Evolutionary conservation across 2,113 vertebrate species (phyloP), one percentile per base, ranked within the genome.

Genomic region (Syrrhaptes paradoxus): DNA sequence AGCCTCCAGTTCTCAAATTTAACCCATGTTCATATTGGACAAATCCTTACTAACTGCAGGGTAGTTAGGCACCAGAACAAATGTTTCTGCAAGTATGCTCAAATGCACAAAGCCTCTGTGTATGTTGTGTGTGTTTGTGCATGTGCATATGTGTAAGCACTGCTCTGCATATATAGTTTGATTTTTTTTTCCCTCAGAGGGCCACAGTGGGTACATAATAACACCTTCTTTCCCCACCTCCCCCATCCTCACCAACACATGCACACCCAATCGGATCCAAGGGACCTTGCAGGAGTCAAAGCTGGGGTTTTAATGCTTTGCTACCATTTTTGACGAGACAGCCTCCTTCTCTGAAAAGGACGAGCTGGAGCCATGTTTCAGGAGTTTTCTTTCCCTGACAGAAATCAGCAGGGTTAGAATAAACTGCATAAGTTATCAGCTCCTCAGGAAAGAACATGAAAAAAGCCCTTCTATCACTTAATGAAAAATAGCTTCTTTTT

Each of bases 401-500:
- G 98, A 99, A 99, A 99, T 99, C 99, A 99, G 98, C 98, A 98
- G 98, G 98, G 98, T 99, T 99, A 99, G 99, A 99, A 99, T 99
- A 99, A 99, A 99, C 99, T 98, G 99, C 99, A 99, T 99, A 99
- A 99, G 98, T 99, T 99, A 99, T 99, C 99, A 99, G 98, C 99
- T 99, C 98, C 99, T 99, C 99, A 98, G 99, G 99, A 99, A 99
- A 99, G 98, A 98, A 98, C 98, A 98, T 98, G 98, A 98, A 98
- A 98, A 98, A 98, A 98, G 98, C 98, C 98, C 98, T 99, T 99
- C 99, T 99, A 99, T 99, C 99, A 99, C 99, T 99, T 99, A 99
- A 99, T 99, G 99, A 99, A 99, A 99, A 99, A 99, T 99, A 99
- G 99, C 99, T 99, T 98, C 98, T 99, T 99, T 99, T 99, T 99